Evolutionary conservation across 37 sponge, comb jelly and placozoan species (phyloP).

Genomic region (Mnemiopsis leidyi): DNA sequence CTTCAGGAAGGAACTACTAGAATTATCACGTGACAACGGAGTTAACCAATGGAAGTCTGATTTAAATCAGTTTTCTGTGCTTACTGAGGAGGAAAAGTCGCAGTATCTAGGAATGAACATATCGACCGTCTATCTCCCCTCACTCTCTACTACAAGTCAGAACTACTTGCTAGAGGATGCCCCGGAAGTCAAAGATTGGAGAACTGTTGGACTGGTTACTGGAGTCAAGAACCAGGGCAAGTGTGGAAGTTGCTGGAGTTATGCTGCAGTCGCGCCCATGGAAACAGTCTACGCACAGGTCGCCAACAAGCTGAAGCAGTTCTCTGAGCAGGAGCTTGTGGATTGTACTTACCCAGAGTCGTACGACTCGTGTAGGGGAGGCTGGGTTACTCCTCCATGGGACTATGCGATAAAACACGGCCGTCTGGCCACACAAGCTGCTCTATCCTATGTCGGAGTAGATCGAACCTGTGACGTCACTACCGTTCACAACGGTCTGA

Average conservation of each 20-base stretch:
- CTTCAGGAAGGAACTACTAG: not conserved
- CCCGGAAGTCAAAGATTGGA: not conserved
- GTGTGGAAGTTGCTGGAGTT: slow-evolving; percentile 9
- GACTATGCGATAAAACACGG: not conserved
- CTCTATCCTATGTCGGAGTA: not conserved
- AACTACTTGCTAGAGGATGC: not conserved
- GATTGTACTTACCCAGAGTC: not conserved
- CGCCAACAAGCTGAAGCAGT: not conserved
- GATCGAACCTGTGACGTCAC: not conserved
- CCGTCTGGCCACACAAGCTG: not conserved
- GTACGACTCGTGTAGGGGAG: not conserved
- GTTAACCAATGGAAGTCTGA: not conserved
- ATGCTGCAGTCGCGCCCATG: not conserved
- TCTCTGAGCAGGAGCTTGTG: not conserved
- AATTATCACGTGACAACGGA: not conserved
- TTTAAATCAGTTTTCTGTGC: slow-evolving; percentile 1
- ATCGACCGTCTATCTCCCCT: not conserved
- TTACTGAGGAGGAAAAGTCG: not conserved
- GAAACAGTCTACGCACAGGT: slow-evolving; percentile 6
- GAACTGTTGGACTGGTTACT: not conserved
- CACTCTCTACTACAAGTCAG: not conserved
- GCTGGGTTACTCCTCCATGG: not conserved
- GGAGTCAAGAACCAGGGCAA: not conserved
- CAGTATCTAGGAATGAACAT: not conserved
- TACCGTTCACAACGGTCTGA: not conserved